Evolutionary conservation across 2,888 invertebrate species (phyloP), one percentile per base, ranked within the genome.

Genomic region (Tupiocoris notatus): DNA sequence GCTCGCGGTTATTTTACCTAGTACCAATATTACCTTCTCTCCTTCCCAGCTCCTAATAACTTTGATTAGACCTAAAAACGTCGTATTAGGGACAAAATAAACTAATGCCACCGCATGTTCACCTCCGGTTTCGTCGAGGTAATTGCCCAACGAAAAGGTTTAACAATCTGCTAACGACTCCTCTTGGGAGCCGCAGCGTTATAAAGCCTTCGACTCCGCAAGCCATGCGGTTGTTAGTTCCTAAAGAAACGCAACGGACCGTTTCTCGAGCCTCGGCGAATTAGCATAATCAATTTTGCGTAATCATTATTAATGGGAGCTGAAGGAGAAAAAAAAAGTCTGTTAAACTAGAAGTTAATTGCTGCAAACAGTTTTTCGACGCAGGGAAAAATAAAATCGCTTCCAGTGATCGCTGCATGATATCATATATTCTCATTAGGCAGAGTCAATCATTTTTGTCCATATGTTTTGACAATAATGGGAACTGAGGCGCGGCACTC

Each of bases 161-260:
- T 64, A 64, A 65, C 65, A 65, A 65, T 65, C 65, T 65, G 65
- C 65, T 39, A 65, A 65, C 39, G 17, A 65, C 65, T 39, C 39
- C 65, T 17, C 39, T 39, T 39, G 39, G 39, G 39, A 3, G 39
- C 39, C 39, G 6, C 6, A 39, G 39, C 12, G 39, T 39, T 39
- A 39, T 39, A 39, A 39, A 39, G 39, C 39, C 39, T 39, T 39
- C 39, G 39, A 39, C n/a, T n/a, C n/a, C n/a, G n/a, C n/a, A n/a
- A 12, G 12, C 39, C 6, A 7, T 39, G 39, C 3, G 3, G 39
- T 39, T 39, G 39, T 39, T 12, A n/a, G 39, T 39, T 39, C 39
- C 39, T 7, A 39, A 39, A 39, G 39, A 39, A 39, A 39, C 39
- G 3, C 39, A 39, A 39, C 39, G 39, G 39, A 39, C 39, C 39